Base-by-base conservation (phyloP, 2,113 vertebrate species). In the Alethe castanea region DNA sequence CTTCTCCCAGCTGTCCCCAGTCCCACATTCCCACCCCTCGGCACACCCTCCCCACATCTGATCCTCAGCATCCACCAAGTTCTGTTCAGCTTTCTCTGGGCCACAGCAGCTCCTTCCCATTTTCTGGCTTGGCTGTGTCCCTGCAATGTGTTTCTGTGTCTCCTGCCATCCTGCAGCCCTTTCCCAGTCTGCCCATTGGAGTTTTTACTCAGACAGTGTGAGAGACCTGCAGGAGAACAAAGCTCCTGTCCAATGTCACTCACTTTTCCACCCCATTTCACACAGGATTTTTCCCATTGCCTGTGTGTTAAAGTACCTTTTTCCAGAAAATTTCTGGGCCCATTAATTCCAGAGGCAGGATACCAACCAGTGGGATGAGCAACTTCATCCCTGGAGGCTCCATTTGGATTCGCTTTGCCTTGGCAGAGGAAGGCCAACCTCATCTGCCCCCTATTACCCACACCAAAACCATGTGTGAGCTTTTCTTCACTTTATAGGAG, bases 381-480 rank as follows among this genome's bases (percentile, higher is more conserved):
- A 13, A 4, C 42, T 53, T 29, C 35, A 22, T n/a, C 47, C 44
- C 52, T 42, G 3, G 50, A 86, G 74, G 56, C 54, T 82, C 38
- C 35, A 8, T 45, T 80, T 73, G 54, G 45, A 52, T 54, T 94
- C 1, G 0, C 36, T 81, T 50, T 82, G 44, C 26, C 67, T 90
- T 70, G 59, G 52, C 76, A 92, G 78, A 84, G 31, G 14, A 90
- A 72, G 82, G 26, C 73, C 86, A 93, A 70, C 50, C 60, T 92
- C 89, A 93, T 83, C 95, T 91, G 83, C 93, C 94, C 83, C 65
- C 83, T 79, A 83, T 94, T 86, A 95, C 53, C 42, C 91, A 18
- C 66, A 38, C 44, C 36, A 70, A 42, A 72, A 71, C 33, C 64
- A 94, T 79, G 77, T 92, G 94, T 71, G 44, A 84, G 72, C 81